phyloP scores from a whole-genome alignment of 2,797 vertebrate genomes.

The Botia almorhae region DNA sequence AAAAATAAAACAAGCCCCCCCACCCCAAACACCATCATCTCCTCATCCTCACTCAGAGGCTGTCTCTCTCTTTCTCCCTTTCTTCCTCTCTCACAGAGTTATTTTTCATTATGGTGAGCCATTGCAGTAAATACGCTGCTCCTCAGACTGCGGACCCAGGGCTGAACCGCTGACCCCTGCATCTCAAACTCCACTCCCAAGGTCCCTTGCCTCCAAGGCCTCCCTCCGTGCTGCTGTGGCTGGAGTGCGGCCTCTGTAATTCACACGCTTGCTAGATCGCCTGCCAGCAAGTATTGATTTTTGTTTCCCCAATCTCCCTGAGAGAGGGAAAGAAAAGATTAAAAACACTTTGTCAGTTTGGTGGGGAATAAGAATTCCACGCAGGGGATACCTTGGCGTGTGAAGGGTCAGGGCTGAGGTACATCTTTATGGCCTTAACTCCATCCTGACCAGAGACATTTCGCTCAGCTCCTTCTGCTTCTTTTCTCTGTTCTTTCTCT shows the following conservation, averaged over 20 bases:
- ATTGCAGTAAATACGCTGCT: conserved; percentile 74
- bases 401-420: conserved; percentile 80
- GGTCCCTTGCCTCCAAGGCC: conserved; percentile 75
- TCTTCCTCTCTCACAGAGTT: conserved; percentile 64
- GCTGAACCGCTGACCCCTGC: conserved; percentile 74
- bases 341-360: conserved; percentile 99
- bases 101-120: conserved; percentile 71
- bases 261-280: conserved; percentile 89
- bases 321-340: conserved; percentile 98
- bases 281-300: conserved; percentile 99
- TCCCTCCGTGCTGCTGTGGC: conserved; percentile 62
- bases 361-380: conserved; percentile 97
- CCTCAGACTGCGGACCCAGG: conserved; percentile 64
- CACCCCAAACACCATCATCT: conserved; percentile 25
- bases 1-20: conserved; percentile 26
- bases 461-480: not conserved
- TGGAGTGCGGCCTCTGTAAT: conserved; percentile 74
- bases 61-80: conserved; percentile 56
- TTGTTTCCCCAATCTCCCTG: conserved; percentile 97
- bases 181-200: conserved; percentile 62
- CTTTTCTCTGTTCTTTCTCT: not conserved
- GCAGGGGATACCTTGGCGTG: conserved; percentile 81
- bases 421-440: conserved; percentile 76
- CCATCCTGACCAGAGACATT: conserved; percentile 57
- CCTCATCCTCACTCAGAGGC: conserved; percentile 17